Conservation (phyloP, 1,140 invertebrate genomes). For the Ericerus pela region DNA sequence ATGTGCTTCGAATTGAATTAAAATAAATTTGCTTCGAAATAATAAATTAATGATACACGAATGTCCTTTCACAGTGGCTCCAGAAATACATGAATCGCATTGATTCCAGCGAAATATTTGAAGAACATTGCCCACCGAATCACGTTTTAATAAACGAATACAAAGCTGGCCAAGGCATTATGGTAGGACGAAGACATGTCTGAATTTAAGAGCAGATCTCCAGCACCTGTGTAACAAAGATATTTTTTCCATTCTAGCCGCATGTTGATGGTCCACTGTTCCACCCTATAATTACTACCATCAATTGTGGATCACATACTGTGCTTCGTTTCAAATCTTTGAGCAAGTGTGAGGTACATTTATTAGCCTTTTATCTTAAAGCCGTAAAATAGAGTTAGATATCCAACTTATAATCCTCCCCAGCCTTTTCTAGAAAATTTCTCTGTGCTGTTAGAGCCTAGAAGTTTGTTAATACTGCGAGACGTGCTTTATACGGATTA, state of each 20-base stretch:
- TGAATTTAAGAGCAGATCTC: not conserved
- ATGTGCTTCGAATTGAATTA: constrained; percentile 22
- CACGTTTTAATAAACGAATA: constrained; percentile 97
- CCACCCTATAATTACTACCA: constrained; percentile 81
- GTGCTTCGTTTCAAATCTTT: constrained; percentile 61
- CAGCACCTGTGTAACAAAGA: not conserved
- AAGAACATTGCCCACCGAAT: constrained; percentile 58
- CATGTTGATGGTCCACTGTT: constrained; percentile 92
- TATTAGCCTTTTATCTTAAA: not conserved
- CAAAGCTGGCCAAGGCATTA: constrained; percentile 77
- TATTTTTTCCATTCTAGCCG: constrained; percentile 39
- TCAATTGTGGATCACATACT: constrained; percentile 79
- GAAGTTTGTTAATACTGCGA: constrained; percentile 74
- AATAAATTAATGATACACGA: not conserved
- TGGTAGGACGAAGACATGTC: constrained; percentile 37
- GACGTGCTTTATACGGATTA: constrained; percentile 69
- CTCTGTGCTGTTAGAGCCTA: constrained; percentile 63
- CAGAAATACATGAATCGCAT: constrained; percentile 58
- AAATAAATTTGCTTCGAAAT: not conserved
- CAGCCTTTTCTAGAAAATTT: no score
- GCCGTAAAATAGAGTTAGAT: not conserved
- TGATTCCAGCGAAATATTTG: constrained; percentile 53
- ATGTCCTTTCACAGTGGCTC: constrained; percentile 51
- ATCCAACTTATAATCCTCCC: constrained; percentile 16
- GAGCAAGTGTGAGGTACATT: not conserved